Evolutionary conservation across 1,140 invertebrate genomes (phyloP), one percentile per base, ranked within the genome.

Genomic region (Temnothorax longispinosus): DNA sequence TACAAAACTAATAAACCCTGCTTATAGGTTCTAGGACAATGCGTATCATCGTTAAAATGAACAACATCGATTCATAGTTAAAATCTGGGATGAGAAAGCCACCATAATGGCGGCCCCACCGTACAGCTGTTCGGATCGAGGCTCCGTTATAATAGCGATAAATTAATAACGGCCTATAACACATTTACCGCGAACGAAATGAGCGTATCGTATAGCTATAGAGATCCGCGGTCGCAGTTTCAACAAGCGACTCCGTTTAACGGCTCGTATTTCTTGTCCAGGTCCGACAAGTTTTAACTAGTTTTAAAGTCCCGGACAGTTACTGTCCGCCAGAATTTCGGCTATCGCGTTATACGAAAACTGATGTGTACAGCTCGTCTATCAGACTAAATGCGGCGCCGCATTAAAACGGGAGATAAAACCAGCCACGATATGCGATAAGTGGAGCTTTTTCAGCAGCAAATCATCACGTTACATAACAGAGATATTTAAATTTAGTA

Each of bases 121-220:
- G 7, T 62, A 62, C 4, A 44, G 44, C 77, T 18, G 52, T 11
- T n/a, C 76, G n/a, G 13, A 41, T 60, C 44, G 15, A 27, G 18
- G 27, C 58, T 35, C 15, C 65, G 54, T 80, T 69, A 69, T 69
- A 67, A 80, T 44, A 85, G 18, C 62, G 32, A 86, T 81, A 81
- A 86, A 86, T 82, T 86, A 69, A 82, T 86, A 64, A 86, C 54
- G n/a, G 77, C 62, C 41, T 52, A 54, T 47, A 75, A 78, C 38
- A 54, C 52, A 47, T 67, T 80, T 65, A 69, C 10, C n/a, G 44
- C n/a, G 50, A 47, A 44, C 52, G n/a, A 86, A 86, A 81, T 81
- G 50, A 80, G 52, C 44, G 13, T 50, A 64, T 27, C 52, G 18
- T 71, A 47, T 71, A 47, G 32, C 13, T 11, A 21, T 11, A 21